Percentiles rank a stretch among this genome's conserved stretches.
Conservation (phyloP, 2,113 vertebrate genomes). For the Smithornis capensis region DNA sequence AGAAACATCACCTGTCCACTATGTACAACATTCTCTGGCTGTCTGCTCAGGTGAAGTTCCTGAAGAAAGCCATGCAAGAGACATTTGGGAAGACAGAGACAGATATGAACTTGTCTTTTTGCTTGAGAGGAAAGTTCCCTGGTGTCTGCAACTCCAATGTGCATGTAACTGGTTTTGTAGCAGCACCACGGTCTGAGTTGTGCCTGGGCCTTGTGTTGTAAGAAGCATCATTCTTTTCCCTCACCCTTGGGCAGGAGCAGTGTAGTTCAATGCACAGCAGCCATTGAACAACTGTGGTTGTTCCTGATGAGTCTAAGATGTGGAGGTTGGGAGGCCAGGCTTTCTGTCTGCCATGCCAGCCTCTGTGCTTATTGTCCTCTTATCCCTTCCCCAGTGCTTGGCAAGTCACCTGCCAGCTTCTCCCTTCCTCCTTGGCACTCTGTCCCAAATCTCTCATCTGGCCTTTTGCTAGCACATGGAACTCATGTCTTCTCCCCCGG, state of each 20-base stretch:
- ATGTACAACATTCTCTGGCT: neutral
- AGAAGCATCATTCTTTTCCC: neutral
- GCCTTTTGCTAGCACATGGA: neutral
- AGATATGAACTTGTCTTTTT: neutral
- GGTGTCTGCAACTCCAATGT: neutral
- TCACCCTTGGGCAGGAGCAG: neutral
- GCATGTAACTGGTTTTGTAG: neutral
- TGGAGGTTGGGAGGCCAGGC: neutral
- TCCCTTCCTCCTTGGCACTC: neutral
- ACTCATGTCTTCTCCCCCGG: neutral
- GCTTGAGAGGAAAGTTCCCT: neutral
- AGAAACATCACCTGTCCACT: neutral
- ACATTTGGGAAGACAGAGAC: neutral
- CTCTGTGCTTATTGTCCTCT: fast-evolving
- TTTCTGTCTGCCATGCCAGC: neutral
- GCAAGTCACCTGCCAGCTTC: neutral
- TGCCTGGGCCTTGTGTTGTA: neutral
- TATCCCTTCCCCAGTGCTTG: neutral
- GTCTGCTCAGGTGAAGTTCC: neutral
- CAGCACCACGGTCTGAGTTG: neutral
- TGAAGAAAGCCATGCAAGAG: neutral
- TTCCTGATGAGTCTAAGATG: neutral
- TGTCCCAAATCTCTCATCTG: neutral
- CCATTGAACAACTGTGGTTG: neutral
- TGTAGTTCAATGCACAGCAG: neutral